A percentile compares a stretch with the other conserved stretches of the same genome.
Evolutionary conservation across 2,888 invertebrate genomes (phyloP).

Genomic region (Antitype chi): DNA sequence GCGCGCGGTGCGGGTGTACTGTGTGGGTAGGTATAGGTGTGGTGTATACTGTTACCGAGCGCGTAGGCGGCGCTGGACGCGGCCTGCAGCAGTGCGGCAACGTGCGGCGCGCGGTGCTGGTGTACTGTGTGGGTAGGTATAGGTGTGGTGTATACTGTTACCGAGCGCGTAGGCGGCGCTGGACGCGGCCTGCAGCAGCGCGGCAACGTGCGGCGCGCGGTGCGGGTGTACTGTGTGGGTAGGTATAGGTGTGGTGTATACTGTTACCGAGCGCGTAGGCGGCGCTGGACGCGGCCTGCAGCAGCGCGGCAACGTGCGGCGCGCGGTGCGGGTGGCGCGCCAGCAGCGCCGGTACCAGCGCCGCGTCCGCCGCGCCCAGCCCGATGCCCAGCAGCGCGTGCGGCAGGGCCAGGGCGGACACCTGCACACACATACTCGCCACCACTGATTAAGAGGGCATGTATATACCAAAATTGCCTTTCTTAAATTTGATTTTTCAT

Average conservation of each 20-base stretch:
- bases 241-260: background rate
- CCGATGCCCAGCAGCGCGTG: slow-evolving; percentile 84
- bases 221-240: slow-evolving; percentile 37
- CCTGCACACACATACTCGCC: slow-evolving; percentile 56
- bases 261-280: slow-evolving; percentile 80
- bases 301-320: slow-evolving; percentile 81
- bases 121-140: background rate
- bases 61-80: background rate
- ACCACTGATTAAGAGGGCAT: no score
- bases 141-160: slow-evolving; percentile 29
- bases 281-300: slow-evolving; percentile 83
- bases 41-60: background rate
- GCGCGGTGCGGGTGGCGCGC: slow-evolving; percentile 69
- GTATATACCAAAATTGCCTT: no score
- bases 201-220: slow-evolving; percentile 71
- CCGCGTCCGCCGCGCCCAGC: slow-evolving; percentile 83
- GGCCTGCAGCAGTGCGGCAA: background rate
- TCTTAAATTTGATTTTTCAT: no score
- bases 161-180: slow-evolving; percentile 83
- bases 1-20: no score
- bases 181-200: slow-evolving; percentile 68
- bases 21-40: background rate
- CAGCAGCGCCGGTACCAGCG: slow-evolving; percentile 84
- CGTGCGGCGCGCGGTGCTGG: background rate
- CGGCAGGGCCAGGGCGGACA: slow-evolving; percentile 77